Evolutionary conservation across 2,113 vertebrate genomes (phyloP), one percentile per base, ranked within the genome.

Genomic region (Bambusicola thoracicus): DNA sequence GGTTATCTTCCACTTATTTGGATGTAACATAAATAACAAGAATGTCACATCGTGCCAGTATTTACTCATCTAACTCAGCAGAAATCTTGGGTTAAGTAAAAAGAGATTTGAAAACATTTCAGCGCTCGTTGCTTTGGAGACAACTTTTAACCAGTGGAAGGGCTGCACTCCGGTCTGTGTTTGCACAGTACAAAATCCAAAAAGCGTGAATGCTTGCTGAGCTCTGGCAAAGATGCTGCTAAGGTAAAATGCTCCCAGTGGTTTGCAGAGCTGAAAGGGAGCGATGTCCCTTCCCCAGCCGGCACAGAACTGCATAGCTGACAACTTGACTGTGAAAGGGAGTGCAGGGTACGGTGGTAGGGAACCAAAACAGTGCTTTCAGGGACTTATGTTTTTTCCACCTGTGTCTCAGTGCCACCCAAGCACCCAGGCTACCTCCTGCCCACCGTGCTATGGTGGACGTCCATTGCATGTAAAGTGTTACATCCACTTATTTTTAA

Each of bases 1-100:
- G 90, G 88, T 96, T 97, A 91, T 97, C 94, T 96, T 56, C 84
- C 86, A 87, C 92, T 94, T 91, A 70, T 81, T 96, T 97, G 92
- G 94, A 81, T 86, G 85, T 69, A 86, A 86, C 95, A 94, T 90
- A 97, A 97, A 94, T 95, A 96, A 87, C 92, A 80, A 85, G 92
- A 93, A 95, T 81, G 92, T 94, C 91, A 92, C 49, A 65, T 95
- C 91, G 86, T 62, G 85, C 90, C 91, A 86, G 49, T 65, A 59
- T 91, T 95, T 96, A 68, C 94, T 93, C 87, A 51, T 96, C 92
- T 88, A 96, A 94, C 91, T 96, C 92, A 96, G 91, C 91, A 90
- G 90, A 95, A 96, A 94, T 93, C 92, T 48, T 22, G 84, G 95
- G 94, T 81, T 94, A 97, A 94, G 87, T 63, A 90, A 78, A 59